Base-by-base conservation (phyloP, 2,113 vertebrate species). In the Sinocyclocheilus anshuiensis region DNA sequence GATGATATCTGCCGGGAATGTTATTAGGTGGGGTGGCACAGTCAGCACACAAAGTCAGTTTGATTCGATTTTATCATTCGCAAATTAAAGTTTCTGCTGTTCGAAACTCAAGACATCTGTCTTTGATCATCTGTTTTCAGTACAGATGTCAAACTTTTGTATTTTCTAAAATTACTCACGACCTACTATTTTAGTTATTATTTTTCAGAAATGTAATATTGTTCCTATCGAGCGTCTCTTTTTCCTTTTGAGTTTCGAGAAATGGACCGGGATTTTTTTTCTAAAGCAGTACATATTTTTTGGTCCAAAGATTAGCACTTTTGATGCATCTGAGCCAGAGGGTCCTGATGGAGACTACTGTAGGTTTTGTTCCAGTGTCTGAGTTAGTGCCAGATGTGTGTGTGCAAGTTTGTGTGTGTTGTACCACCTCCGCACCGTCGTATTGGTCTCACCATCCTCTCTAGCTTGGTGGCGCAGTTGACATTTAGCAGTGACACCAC, bases 401-500 rank as follows among this genome's bases (percentile, higher is more conserved):
- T 15, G 42, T 9, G 7, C 42, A 48, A 48, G 59, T 65, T 2
- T 81, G 36, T 67, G 63, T 65, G 65, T 7, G 59, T 63, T 80
- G 26, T 9, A 65, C 39, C 78, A 45, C 20, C 33, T 80, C 57
- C 57, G 2, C 55, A 42, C 2, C 3, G 1, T n/a, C 20, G 7
- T 81, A 36, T 24, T 45, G 18, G 20, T 81, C 77, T n/a, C 77
- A 80, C 57, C 55, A 9, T 81, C 80, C 9, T 50, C 18, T 69
- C 24, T 29, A 42, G 57, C 22, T 63, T 45, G 79, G 36, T 81
- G 79, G 24, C 59, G 10, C 65, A 36, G 45, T 83, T 83, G 81
- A 83, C 48, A 83, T 83, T 83, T 83, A 72, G 45, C 65, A 18
- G 45, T 83, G 18, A 83, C 67, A 57, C 55, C 45, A 71, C 29